These are phyloP conservation scores for Poecilia velifera DNA, from an alignment of 2,797 vertebrate genomes.

Conservation along the genomic window DNA sequence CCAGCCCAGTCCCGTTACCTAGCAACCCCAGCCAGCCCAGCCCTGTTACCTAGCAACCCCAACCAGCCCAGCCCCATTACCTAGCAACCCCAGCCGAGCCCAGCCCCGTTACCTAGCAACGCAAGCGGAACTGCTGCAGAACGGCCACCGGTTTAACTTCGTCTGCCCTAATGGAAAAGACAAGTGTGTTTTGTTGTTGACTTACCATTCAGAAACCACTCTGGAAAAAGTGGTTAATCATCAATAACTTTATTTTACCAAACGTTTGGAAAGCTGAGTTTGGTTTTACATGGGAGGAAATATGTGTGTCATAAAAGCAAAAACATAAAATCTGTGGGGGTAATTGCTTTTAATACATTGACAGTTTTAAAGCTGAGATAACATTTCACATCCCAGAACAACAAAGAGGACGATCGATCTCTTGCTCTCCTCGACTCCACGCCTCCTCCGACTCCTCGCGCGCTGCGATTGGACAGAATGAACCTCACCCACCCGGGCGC, in stretches of 20 bases:
- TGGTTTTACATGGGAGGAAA: background rate
- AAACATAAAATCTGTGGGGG: background rate
- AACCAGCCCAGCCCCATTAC: too few relatives aligned
- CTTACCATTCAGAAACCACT: background rate
- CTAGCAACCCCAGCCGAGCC: too few relatives aligned
- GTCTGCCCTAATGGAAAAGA: too few relatives aligned
- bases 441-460: slow-evolving; percentile 88
- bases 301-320: background rate
- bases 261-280: too few relatives aligned
- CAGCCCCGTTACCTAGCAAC: too few relatives aligned
- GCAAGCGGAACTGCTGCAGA: too few relatives aligned
- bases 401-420: slow-evolving; percentile 88
- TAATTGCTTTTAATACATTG: background rate
- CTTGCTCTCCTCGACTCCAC: slow-evolving; percentile 87
- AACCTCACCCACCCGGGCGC: slow-evolving; percentile 88
- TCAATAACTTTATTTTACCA: background rate
- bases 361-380: background rate
- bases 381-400: slow-evolving; percentile 77
- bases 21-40: too few relatives aligned
- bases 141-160: too few relatives aligned
- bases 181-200: too few relatives aligned
- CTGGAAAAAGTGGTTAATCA: background rate
- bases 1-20: too few relatives aligned
- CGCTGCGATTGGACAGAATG: slow-evolving; percentile 89
- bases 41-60: too few relatives aligned